A percentile compares a stretch with the other conserved stretches of the same genome.
phyloP scores from a whole-genome alignment of 2,888 invertebrate genomes.

The Lasioglossum oenotherae region DNA sequence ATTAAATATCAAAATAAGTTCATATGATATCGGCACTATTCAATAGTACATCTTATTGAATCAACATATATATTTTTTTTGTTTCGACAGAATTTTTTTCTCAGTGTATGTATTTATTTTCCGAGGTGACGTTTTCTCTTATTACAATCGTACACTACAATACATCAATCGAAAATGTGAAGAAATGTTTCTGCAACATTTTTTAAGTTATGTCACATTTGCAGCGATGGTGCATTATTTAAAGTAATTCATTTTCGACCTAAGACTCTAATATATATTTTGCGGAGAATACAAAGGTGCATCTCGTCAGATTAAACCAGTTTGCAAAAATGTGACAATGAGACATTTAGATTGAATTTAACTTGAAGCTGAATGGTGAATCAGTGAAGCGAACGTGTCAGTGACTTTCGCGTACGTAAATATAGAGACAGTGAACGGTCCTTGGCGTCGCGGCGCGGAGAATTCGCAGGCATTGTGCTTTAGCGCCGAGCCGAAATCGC shows the following conservation, averaged over 20 bases:
- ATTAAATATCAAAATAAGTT: too few relatives aligned
- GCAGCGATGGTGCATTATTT: background rate
- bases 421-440: slow-evolving; percentile 67
- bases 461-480: slow-evolving; percentile 70
- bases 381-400: slow-evolving; percentile 70
- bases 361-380: slow-evolving; percentile 57
- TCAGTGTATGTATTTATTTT: too few relatives aligned
- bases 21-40: too few relatives aligned
- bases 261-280: background rate
- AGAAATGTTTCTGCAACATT: background rate
- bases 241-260: background rate
- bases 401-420: slow-evolving; percentile 70
- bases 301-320: background rate
- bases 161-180: background rate
- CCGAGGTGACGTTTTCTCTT: too few relatives aligned
- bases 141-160: background rate
- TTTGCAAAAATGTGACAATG: background rate
- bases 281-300: background rate
- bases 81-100: too few relatives aligned
- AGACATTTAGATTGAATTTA: slow-evolving; percentile 34
- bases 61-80: too few relatives aligned
- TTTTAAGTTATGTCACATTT: background rate
- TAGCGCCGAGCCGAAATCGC: slow-evolving; percentile 66
- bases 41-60: too few relatives aligned
- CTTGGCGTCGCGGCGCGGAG: slow-evolving; percentile 62